These are phyloP conservation scores for Mormyrops boulengeri DNA, from an alignment of 2,797 vertebrate species.

Conservation along the genomic window DNA sequence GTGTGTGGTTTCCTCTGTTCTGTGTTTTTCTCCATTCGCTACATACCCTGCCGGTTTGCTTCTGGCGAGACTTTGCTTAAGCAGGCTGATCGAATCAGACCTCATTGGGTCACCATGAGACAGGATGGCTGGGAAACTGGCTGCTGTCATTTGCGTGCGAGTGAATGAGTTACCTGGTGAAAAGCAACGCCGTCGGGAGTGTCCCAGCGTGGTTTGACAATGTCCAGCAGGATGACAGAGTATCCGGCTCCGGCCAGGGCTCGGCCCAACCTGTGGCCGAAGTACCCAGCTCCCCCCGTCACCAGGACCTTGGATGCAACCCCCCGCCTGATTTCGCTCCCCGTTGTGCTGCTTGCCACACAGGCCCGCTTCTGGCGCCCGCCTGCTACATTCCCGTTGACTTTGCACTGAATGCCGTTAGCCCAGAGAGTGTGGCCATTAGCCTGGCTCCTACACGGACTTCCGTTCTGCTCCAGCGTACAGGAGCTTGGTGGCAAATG, in stretches of 20 bases:
- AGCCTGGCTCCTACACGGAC: slow-evolving; percentile 41
- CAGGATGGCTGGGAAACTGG: background rate
- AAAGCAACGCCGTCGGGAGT: slow-evolving; percentile 65
- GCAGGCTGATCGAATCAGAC: background rate
- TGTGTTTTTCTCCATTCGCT: background rate
- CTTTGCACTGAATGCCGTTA: slow-evolving; percentile 40
- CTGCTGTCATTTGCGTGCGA: background rate
- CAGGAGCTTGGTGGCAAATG: slow-evolving; percentile 42
- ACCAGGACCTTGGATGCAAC: slow-evolving; percentile 66
- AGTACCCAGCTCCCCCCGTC: slow-evolving; percentile 84
- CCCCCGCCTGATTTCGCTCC: background rate
- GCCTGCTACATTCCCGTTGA: slow-evolving; percentile 38
- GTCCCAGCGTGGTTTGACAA: slow-evolving; percentile 64
- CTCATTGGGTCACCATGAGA: background rate
- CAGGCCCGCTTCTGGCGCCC: slow-evolving; percentile 41
- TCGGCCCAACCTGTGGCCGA: slow-evolving; percentile 77
- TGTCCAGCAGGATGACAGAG: slow-evolving; percentile 75
- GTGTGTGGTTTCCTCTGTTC: background rate
- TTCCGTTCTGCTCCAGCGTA: slow-evolving; percentile 17
- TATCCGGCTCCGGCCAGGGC: slow-evolving; percentile 65
- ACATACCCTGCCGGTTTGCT: background rate
- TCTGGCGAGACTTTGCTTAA: background rate
- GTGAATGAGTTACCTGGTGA: slow-evolving; percentile 63
- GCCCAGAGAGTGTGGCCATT: slow-evolving; percentile 40
- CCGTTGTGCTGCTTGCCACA: slow-evolving; percentile 32